These are phyloP conservation scores for Orchestia grillus DNA, from an alignment of 1,140 invertebrate species.

Conservation along the genomic window DNA sequence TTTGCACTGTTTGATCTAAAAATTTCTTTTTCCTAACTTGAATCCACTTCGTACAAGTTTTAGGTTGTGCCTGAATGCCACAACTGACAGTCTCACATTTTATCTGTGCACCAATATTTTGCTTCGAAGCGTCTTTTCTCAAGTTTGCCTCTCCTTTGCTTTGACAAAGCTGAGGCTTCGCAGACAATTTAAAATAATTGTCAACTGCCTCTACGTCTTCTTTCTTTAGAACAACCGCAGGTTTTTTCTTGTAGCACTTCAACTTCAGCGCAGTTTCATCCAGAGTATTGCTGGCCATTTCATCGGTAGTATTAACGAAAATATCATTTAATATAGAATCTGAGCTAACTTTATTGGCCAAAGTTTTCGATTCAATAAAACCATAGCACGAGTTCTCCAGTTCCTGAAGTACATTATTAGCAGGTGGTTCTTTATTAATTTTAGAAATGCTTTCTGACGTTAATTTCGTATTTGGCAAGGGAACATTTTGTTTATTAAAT, in stretches of 20 bases:
- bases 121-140: not conserved
- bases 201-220: not conserved
- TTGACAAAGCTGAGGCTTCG: not conserved
- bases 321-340: not conserved
- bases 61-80: not conserved
- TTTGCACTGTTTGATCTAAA: not conserved
- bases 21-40: slow-evolving; percentile 26
- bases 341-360: not conserved
- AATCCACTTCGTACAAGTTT: slow-evolving; percentile 47
- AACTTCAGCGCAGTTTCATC: not conserved
- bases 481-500: not conserved
- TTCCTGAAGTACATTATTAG: not conserved
- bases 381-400: not conserved
- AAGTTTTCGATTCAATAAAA: not conserved
- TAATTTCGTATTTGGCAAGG: not conserved
- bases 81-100: not conserved
- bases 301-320: not conserved
- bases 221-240: not conserved
- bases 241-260: not conserved
- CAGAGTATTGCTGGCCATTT: not conserved
- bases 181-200: not conserved
- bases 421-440: not conserved
- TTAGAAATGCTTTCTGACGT: not conserved
- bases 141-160: not conserved
- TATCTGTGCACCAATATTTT: not conserved